These are phyloP conservation scores for Aurelia sp. DNA, from an alignment of 30 jellyfish, hydroid and myxozoan genomes.

Conservation along the genomic window DNA sequence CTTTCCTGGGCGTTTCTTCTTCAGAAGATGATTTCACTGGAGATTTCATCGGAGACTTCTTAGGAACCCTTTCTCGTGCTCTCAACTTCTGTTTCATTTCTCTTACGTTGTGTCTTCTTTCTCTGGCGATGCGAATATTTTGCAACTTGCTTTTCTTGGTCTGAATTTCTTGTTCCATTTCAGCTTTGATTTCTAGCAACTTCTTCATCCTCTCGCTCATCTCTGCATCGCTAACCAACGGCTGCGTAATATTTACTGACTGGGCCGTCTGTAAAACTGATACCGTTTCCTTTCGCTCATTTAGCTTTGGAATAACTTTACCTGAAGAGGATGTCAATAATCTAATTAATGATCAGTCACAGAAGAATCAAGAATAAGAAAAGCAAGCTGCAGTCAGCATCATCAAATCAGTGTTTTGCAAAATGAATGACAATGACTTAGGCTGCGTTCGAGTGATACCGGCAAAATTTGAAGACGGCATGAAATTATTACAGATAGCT, in stretches of 20 bases:
- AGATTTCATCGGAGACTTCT: not conserved
- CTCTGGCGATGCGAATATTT: conserved; percentile 32
- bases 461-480: too few relatives aligned
- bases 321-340: too few relatives aligned
- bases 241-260: not conserved
- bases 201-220: conserved; percentile 34
- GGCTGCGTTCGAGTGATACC: too few relatives aligned
- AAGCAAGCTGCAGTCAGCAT: too few relatives aligned
- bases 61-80: conserved; percentile 25
- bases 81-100: conserved; percentile 47
- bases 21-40: not conserved
- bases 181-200: conserved; percentile 62
- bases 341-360: too few relatives aligned
- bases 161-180: conserved; percentile 62
- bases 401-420: too few relatives aligned
- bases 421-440: too few relatives aligned
- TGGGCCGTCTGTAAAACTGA: not conserved
- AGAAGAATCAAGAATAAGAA: too few relatives aligned
- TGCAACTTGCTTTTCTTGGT: conserved; percentile 25
- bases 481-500: too few relatives aligned
- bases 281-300: conserved; percentile 17
- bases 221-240: too few relatives aligned
- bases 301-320: too few relatives aligned
- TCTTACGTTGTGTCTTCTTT: conserved; percentile 35
- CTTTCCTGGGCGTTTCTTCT: conserved; percentile 1